Evolutionary conservation across 2,797 vertebrate species (phyloP).

Genomic region (Rhinophrynus dorsalis): DNA sequence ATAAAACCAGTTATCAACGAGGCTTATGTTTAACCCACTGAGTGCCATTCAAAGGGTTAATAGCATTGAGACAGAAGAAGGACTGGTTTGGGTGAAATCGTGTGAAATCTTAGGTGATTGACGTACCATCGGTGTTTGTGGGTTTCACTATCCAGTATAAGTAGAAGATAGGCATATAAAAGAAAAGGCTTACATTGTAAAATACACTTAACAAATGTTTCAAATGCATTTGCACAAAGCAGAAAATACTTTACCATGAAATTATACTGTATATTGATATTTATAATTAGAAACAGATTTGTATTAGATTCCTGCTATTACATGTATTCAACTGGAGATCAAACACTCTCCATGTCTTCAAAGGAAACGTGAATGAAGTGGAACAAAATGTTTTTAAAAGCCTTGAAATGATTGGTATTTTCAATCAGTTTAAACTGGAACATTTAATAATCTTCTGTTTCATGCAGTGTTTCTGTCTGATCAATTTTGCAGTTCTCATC

Average conservation of each 20-base stretch:
- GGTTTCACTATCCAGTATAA: no score
- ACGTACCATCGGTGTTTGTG: no score
- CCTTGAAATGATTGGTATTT: conserved; percentile 16
- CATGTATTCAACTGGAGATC: conserved; percentile 18
- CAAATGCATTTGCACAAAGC: no score
- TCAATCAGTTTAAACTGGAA: conserved; percentile 32
- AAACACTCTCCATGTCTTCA: conserved; percentile 26
- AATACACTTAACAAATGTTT: no score
- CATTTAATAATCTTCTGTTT: conserved; percentile 30
- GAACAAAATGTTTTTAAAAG: conserved; percentile 32
- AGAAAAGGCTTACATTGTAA: no score
- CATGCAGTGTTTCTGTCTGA: conserved; percentile 5
- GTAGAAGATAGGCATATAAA: no score
- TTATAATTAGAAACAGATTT: conserved; percentile 13
- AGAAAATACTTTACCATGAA: not conserved
- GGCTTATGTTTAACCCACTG: no score
- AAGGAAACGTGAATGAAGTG: conserved; percentile 15
- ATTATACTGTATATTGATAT: not conserved
- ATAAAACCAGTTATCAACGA: no score
- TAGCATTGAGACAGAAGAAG: no score
- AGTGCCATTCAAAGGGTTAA: no score
- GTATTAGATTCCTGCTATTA: not conserved
- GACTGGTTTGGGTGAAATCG: no score
- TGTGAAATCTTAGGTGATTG: no score
- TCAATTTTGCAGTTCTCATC: not conserved